Evolutionary conservation across 2,888 invertebrate genomes (phyloP), one percentile per base, ranked within the genome.

Genomic region (Cetonia aurata): DNA sequence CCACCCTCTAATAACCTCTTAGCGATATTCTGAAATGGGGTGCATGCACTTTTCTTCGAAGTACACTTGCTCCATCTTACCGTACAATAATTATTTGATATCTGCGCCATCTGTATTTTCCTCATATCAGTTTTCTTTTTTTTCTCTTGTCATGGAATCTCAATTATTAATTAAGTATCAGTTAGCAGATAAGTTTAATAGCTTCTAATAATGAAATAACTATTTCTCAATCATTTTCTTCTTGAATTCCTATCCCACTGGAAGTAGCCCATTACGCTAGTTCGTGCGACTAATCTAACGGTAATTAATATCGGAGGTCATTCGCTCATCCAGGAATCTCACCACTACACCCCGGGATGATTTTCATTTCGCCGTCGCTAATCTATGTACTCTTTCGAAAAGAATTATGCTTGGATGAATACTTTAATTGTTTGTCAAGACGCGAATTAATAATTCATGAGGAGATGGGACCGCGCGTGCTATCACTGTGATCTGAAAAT

Each of bases 371-470:
- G 1, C 37, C 56, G 31, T 13, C 42, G 42, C 48, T 62, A 50
- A 62, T 50, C 60, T 50, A 62, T 48, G 48, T 50, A 3, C 48
- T 3, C 13, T 15, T 9, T 37, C 8, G 10, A 56, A 9, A 25
- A 46, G 50, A 65, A 65, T 33, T 52, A 37, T 50, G 62, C 41
- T 65, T 41, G 50, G 19, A 17, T 52, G 62, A 50, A 65, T 65
- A 65, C 62, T 52, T 65, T 65, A 65, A 65, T 65, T 65, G 62
- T 50, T 65, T 65, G 62, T 65, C 50, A 37, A 65, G 37, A 65
- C 37, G 62, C 37, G 17, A 65, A 65, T 65, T 65, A 65, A 65
- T 65, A 65, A 65, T 65, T 65, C 62, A 65, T 65, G 62, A 65
- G 62, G 15, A 19, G 62, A 52, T 50, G 50, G 52, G 41, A 65